Percentiles rank a stretch among this genome's conserved stretches.
Evolutionary conservation across 2,888 invertebrate genomes (phyloP).

Genomic region (Venusia cambrica): DNA sequence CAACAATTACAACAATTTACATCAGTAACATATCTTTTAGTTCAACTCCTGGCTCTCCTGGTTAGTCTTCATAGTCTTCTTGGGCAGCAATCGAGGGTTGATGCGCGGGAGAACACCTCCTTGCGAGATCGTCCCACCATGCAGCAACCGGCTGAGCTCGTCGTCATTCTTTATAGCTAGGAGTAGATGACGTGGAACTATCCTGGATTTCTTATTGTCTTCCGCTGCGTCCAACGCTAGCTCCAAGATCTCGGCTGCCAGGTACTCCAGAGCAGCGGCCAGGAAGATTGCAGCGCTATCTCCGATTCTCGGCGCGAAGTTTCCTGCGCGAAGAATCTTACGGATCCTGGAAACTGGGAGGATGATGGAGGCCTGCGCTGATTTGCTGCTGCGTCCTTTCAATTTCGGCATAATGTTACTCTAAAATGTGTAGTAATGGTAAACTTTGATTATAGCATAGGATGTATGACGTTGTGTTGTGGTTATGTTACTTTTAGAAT

Average conservation of each 20-base stretch:
- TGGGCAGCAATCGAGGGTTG: constrained; percentile 50
- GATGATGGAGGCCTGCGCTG: no score
- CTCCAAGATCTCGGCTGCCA: constrained; percentile 85
- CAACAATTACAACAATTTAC: constrained; percentile 19
- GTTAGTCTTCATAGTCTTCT: constrained; percentile 50
- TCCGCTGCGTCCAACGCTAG: constrained; percentile 82
- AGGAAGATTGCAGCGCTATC: constrained; percentile 77
- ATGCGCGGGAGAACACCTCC: constrained; percentile 56
- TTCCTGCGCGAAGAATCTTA: constrained; percentile 80
- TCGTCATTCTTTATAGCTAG: constrained; percentile 59
- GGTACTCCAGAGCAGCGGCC: constrained; percentile 82
- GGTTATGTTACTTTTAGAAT: no score
- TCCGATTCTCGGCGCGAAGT: constrained; percentile 81
- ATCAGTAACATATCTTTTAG: background rate
- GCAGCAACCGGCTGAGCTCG: constrained; percentile 50
- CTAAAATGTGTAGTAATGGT: no score
- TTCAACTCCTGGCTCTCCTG: constrained; percentile 6
- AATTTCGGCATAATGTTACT: no score
- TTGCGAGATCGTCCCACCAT: constrained; percentile 49
- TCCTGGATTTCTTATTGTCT: constrained; percentile 84
- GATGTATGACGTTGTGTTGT: no score
- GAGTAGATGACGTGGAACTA: constrained; percentile 50
- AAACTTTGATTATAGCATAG: no score
- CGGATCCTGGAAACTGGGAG: constrained; percentile 81
- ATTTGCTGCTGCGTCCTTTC: no score